phyloP scores from a whole-genome alignment of 2,888 invertebrate species.

The Globia sparganii region DNA sequence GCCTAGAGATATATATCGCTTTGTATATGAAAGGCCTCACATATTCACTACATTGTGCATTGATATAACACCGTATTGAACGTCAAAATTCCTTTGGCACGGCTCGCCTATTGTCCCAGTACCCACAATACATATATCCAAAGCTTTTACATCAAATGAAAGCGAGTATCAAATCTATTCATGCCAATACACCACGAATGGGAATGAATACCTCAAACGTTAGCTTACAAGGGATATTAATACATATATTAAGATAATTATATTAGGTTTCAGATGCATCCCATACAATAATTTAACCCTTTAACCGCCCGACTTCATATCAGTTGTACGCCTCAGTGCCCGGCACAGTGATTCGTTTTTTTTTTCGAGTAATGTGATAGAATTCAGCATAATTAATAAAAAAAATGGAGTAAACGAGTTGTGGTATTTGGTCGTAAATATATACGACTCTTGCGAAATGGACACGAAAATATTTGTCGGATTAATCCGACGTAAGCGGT shows the following conservation, averaged over 20 bases:
- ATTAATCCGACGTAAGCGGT: too few species aligned
- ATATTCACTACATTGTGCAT: conserved; percentile 6
- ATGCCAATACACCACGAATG: conserved; percentile 1
- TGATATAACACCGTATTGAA: conserved; percentile 19
- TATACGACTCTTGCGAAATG: too few species aligned
- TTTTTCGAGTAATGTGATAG: too few species aligned
- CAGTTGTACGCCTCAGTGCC: too few species aligned
- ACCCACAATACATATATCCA: conserved; percentile 8
- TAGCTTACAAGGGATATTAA: conserved; percentile 8
- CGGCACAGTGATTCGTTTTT: too few species aligned
- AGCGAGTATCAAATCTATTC: conserved; percentile 19
- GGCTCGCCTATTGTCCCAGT: conserved; percentile 18
- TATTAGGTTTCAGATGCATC: background rate
- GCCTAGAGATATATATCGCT: background rate
- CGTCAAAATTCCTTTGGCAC: conserved; percentile 20
- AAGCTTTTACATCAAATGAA: conserved; percentile 21
- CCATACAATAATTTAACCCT: background rate
- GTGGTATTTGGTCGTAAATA: too few species aligned
- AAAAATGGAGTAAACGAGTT: too few species aligned
- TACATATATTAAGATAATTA: conserved; percentile 11
- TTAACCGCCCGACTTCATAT: too few species aligned
- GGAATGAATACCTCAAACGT: conserved; percentile 22
- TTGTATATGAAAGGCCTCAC: background rate
- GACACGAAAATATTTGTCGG: too few species aligned
- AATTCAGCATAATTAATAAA: too few species aligned